Base-by-base conservation (phyloP, 2,888 invertebrate genomes). In the Myopa testacea region DNA sequence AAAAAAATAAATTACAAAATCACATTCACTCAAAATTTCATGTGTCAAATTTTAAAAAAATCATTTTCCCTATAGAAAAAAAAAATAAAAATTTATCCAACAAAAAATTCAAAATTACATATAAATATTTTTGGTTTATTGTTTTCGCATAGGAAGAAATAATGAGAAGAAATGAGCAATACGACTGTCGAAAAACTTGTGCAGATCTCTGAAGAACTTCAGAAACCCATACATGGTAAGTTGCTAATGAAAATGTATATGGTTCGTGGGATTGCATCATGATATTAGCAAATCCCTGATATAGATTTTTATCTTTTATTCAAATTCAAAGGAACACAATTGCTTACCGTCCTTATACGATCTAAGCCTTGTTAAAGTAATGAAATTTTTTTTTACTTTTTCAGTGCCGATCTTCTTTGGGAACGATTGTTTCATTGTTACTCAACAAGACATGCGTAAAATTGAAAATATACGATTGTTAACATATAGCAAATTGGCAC, bases 381-480 rank as follows among this genome's bases (percentile, higher is more conserved):
- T 26, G 26, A 26, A 26, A 26, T 26, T 26, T 26, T 26, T 26
- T 26, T 26, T 26, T 55, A n/a, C 55, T 55, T n/a, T 40, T 38
- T 26, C 63, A 88, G 89, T 85, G 37, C 87, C 87, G 12, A 45
- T 87, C 5, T 50, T 87, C 8, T 78, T 87, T 69, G 87, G 85
- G 4, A 86, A 85, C 63, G 85, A 88, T 26, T 68, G 82, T 52
- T 84, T 81, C 26, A 50, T 87, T 34, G 69, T 88, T 7, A 84
- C 84, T 0, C 88, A 88, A 73, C 88, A 88, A 79, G 88, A 88
- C 77, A 77, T 87, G 8, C 84, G 88, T 4, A 84, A 85, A 71
- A 81, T 84, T 19, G 87, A 87, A 73, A 88, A 88, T 7, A 81
- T 80, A 0, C 84, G 88, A 4, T 40, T 82, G 14, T 65, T 87